phyloP scores from a whole-genome alignment of 2,797 vertebrate species.

The Avahi laniger region DNA sequence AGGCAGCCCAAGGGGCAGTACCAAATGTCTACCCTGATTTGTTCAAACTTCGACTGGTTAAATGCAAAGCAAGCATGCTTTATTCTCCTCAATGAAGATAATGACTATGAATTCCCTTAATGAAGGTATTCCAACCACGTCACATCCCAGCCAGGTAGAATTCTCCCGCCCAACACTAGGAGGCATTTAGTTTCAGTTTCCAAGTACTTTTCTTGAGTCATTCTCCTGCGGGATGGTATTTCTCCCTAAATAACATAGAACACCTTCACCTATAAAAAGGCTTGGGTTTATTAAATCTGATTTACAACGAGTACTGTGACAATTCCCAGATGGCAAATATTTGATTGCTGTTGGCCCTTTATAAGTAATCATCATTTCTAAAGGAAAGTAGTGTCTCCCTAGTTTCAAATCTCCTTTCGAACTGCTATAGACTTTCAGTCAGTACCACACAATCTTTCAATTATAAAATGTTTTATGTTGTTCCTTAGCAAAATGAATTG shows the following conservation, averaged over 20 bases:
- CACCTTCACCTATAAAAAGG: conserved; percentile 57
- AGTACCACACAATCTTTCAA: conserved; percentile 39
- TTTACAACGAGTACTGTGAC: conserved; percentile 62
- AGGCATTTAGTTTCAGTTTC: conserved; percentile 53
- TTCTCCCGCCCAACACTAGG: neutral
- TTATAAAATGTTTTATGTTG: conserved; percentile 16
- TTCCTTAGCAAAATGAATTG: conserved; percentile 38
- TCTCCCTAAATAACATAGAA: conserved; percentile 59
- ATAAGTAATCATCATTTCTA: conserved; percentile 54
- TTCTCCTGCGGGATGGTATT: conserved; percentile 47
- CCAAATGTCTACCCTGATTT: neutral
- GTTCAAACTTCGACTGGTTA: neutral
- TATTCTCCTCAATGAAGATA: conserved; percentile 3
- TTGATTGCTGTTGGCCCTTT: conserved; percentile 45
- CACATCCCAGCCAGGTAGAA: neutral
- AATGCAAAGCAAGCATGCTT: conserved; percentile 21
- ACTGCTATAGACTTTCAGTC: conserved; percentile 31
- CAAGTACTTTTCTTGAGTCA: conserved; percentile 41
- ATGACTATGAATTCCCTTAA: neutral
- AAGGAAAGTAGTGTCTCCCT: conserved; percentile 19
- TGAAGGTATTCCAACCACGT: neutral
- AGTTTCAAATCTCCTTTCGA: conserved; percentile 57
- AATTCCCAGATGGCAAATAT: conserved; percentile 66
- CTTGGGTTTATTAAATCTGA: conserved; percentile 68
- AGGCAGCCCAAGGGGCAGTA: neutral